These are phyloP conservation scores for Solea senegalensis DNA, from an alignment of 2,113 vertebrate species.

Conservation along the genomic window DNA sequence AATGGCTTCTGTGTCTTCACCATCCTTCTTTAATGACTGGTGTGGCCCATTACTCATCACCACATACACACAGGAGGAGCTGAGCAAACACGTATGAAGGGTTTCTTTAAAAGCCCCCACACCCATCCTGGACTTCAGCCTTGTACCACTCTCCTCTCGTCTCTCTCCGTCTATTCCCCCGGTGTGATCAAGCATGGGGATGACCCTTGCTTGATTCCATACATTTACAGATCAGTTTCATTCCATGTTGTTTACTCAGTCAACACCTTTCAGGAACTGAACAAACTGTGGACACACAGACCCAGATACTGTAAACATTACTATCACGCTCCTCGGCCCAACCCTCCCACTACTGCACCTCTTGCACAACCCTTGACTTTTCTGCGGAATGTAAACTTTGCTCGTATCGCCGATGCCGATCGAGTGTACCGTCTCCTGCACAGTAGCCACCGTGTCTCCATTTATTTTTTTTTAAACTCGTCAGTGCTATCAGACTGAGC, in stretches of 20 bases:
- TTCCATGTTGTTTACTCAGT: conserved; percentile 16
- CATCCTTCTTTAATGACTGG: neutral
- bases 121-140: neutral
- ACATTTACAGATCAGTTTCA: conserved; percentile 5
- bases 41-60: conserved; percentile 17
- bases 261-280: conserved; percentile 7
- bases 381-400: conserved; percentile 38
- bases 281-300: conserved; percentile 18
- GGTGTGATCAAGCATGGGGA: neutral
- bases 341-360: conserved; percentile 29
- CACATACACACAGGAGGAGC: conserved; percentile 27
- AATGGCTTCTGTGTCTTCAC: neutral
- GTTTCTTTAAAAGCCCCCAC: neutral
- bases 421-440: neutral
- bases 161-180: neutral
- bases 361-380: conserved; percentile 44
- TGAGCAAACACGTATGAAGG: conserved; percentile 12
- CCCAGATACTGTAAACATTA: conserved; percentile 34
- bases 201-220: neutral
- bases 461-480: neutral
- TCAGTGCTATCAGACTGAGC: neutral
- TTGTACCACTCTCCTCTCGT: neutral
- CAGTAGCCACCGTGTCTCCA: neutral
- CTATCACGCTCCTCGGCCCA: conserved; percentile 8
- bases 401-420: conserved; percentile 8